phyloP scores from a whole-genome alignment of 2,797 vertebrate species.

The Pangasius larnaudii region DNA sequence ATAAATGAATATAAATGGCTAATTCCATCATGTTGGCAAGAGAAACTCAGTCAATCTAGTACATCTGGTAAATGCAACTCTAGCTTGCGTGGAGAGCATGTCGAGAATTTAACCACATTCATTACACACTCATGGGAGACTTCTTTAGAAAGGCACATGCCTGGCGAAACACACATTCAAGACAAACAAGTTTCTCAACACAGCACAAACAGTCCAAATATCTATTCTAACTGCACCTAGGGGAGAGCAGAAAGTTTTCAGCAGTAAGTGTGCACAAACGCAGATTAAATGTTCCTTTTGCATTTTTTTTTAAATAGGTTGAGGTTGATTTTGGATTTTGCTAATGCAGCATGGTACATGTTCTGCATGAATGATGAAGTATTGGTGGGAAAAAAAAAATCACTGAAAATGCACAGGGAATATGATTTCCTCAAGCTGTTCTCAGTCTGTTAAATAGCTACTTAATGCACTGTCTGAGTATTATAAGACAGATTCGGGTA shows the following conservation, averaged over 20 bases:
- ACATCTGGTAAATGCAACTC: conserved; percentile 36
- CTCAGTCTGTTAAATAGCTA: background rate
- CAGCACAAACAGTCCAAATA: conserved; percentile 24
- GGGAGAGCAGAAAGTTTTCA: conserved; percentile 26
- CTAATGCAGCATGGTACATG: background rate
- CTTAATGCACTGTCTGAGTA: background rate
- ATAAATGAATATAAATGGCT: conserved; percentile 27
- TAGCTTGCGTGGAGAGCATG: conserved; percentile 24
- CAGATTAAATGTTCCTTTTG: conserved; percentile 6
- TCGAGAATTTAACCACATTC: conserved; percentile 38
- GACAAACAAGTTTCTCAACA: conserved; percentile 46
- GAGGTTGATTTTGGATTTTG: background rate
- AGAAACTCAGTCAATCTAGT: conserved; percentile 31
- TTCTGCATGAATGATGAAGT: conserved; percentile 12
- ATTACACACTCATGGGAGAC: conserved; percentile 39
- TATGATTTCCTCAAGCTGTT: background rate
- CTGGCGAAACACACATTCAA: conserved; percentile 24
- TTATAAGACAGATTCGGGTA: background rate
- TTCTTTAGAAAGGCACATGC: conserved; percentile 34
- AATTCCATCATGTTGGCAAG: conserved; percentile 10
- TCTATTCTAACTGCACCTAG: conserved; percentile 15
- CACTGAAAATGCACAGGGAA: background rate
- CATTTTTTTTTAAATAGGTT: background rate
- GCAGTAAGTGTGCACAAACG: background rate
- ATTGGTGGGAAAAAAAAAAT: background rate